These are phyloP conservation scores for Hedya salicella DNA, from an alignment of 2,888 invertebrate species.

Conservation along the genomic window DNA sequence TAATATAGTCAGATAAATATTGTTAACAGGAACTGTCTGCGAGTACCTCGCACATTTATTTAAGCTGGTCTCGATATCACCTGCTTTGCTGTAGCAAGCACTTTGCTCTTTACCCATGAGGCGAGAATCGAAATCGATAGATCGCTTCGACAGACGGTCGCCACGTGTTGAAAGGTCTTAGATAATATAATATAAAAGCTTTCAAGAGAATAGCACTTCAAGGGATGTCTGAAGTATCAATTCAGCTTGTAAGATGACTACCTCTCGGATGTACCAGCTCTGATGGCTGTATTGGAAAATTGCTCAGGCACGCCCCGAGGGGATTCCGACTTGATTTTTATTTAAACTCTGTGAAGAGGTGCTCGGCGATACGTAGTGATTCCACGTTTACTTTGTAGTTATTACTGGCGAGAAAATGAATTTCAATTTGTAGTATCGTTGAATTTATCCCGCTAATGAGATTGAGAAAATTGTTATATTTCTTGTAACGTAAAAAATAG, in stretches of 20 bases:
- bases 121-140: slow-evolving; percentile 46
- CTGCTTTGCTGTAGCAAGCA: slow-evolving; percentile 47
- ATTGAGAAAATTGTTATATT: slow-evolving; percentile 24
- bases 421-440: slow-evolving; percentile 22
- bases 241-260: slow-evolving; percentile 63
- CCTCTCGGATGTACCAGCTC: slow-evolving; percentile 41
- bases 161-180: slow-evolving; percentile 83
- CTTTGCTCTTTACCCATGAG: slow-evolving; percentile 67
- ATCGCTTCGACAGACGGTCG: slow-evolving; percentile 68
- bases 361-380: slow-evolving; percentile 39
- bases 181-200: slow-evolving; percentile 84
- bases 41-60: slow-evolving; percentile 37
- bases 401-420: slow-evolving; percentile 31
- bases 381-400: slow-evolving; percentile 38
- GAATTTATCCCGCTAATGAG: slow-evolving; percentile 22
- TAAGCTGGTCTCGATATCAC: slow-evolving; percentile 38
- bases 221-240: slow-evolving; percentile 75
- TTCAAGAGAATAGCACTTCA: slow-evolving; percentile 79
- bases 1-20: neutral
- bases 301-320: slow-evolving; percentile 38
- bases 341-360: slow-evolving; percentile 42
- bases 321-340: slow-evolving; percentile 43
- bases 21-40: neutral
- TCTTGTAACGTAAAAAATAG: no score
- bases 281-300: slow-evolving; percentile 45